These are phyloP conservation scores for Acestrorhynchus altus DNA, from an alignment of 2,797 vertebrate genomes.

Conservation along the genomic window DNA sequence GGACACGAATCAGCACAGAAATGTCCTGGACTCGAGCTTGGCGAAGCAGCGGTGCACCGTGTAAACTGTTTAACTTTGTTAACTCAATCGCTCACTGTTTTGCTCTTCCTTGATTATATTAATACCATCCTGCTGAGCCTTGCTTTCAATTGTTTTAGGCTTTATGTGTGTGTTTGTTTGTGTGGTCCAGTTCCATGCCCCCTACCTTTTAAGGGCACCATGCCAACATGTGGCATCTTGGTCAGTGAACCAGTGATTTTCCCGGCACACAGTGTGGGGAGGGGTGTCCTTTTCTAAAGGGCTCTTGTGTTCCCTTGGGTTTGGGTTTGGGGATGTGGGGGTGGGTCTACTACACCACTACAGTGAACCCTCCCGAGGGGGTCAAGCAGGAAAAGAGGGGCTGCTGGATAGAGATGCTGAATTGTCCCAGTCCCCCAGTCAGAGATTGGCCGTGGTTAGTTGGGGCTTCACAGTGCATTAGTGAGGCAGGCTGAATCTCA, in stretches of 20 bases:
- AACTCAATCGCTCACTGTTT: neutral
- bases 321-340: conserved; percentile 7
- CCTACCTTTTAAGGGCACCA: conserved; percentile 55
- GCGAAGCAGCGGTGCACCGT: conserved; percentile 1
- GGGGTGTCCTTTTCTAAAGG: conserved; percentile 32
- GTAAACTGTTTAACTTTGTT: neutral
- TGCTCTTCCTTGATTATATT: conserved; percentile 32
- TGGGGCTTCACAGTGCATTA: conserved; percentile 52
- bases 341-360: conserved; percentile 19
- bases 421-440: conserved; percentile 28
- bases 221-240: conserved; percentile 58
- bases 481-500: conserved; percentile 49
- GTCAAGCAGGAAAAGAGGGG: conserved; percentile 7
- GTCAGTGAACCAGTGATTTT: conserved; percentile 9
- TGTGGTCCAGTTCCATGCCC: conserved; percentile 61
- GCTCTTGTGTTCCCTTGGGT: conserved; percentile 45
- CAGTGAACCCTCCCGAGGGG: conserved; percentile 28
- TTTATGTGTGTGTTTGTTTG: conserved; percentile 32
- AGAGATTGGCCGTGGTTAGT: conserved; percentile 35
- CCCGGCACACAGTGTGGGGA: neutral
- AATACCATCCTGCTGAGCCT: neutral
- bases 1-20: no score
- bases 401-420: conserved; percentile 28
- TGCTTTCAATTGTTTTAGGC: neutral
- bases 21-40: neutral